Conservation (phyloP, 2,888 invertebrate genomes). For the Lacanobia oleracea region DNA sequence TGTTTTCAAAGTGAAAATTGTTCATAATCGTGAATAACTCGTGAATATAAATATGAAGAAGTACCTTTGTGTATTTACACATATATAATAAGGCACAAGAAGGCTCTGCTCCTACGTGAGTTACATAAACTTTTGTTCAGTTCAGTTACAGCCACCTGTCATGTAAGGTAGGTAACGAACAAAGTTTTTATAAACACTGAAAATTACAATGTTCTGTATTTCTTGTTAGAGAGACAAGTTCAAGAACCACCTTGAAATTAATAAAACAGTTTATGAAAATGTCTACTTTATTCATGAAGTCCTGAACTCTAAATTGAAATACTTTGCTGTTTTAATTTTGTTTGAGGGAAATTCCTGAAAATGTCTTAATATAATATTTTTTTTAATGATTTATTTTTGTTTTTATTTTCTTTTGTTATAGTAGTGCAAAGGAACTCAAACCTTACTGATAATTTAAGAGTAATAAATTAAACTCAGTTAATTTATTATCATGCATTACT, state of each 20-base stretch:
- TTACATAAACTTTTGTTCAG: background rate
- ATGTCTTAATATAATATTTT: background rate
- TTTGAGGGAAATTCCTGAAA: background rate
- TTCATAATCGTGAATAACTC: no score
- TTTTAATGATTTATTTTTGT: background rate
- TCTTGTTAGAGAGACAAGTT: conserved; percentile 5
- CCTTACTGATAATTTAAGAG: background rate
- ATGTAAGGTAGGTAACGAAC: background rate
- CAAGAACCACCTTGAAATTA: background rate
- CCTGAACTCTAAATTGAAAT: conserved; percentile 23
- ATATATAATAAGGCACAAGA: background rate
- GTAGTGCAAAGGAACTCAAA: background rate
- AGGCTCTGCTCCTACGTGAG: background rate
- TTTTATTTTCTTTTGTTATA: no score
- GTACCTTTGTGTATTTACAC: background rate
- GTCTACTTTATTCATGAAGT: conserved; percentile 29
- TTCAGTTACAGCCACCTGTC: background rate
- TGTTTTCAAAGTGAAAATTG: no score
- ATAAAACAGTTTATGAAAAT: conserved; percentile 22
- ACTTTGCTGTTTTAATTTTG: conserved; percentile 12
- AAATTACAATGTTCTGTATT: conserved; percentile 7
- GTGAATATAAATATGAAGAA: background rate
- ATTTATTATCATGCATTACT: no score
- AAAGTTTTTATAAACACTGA: background rate
- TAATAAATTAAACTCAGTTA: no score